Percentiles rank a stretch among this genome's conserved stretches.
phyloP scores from a whole-genome alignment of 2,113 vertebrate species.

The Chaetura pelagica region DNA sequence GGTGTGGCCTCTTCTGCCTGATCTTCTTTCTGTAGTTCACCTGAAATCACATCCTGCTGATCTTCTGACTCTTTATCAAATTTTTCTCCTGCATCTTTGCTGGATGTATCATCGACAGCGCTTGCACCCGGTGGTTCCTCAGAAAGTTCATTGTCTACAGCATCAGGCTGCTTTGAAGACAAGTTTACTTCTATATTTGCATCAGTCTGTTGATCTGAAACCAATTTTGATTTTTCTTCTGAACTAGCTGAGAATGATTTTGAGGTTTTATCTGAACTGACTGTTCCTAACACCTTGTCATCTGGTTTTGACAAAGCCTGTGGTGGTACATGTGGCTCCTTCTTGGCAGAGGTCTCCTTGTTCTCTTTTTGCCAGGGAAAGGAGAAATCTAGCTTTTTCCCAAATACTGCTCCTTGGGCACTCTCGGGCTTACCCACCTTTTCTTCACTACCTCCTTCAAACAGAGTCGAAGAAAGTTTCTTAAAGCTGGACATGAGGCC shows the following conservation, averaged over 20 bases:
- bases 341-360: slow-evolving; percentile 68
- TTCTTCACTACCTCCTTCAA: slow-evolving; percentile 82
- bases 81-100: background rate
- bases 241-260: background rate
- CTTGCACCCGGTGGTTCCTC: background rate
- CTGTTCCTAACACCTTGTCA: slow-evolving; percentile 54
- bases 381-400: slow-evolving; percentile 81
- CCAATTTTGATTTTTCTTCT: slow-evolving; percentile 18
- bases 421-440: slow-evolving; percentile 70
- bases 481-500: slow-evolving; percentile 87
- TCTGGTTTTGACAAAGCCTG: slow-evolving; percentile 72
- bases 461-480: slow-evolving; percentile 84
- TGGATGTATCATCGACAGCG: background rate
- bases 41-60: background rate
- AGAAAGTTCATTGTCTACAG: background rate
- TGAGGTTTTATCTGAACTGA: slow-evolving; percentile 34
- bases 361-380: slow-evolving; percentile 84
- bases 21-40: slow-evolving; percentile 22
- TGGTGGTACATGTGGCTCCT: slow-evolving; percentile 56
- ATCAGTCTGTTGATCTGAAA: slow-evolving; percentile 21
- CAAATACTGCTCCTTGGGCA: slow-evolving; percentile 78
- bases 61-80: background rate
- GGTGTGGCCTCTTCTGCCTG: slow-evolving; percentile 60
- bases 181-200: slow-evolving; percentile 28
- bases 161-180: background rate